phyloP scores from a whole-genome alignment of 2,888 invertebrate genomes.

The Bembecia ichneumoniformis region DNA sequence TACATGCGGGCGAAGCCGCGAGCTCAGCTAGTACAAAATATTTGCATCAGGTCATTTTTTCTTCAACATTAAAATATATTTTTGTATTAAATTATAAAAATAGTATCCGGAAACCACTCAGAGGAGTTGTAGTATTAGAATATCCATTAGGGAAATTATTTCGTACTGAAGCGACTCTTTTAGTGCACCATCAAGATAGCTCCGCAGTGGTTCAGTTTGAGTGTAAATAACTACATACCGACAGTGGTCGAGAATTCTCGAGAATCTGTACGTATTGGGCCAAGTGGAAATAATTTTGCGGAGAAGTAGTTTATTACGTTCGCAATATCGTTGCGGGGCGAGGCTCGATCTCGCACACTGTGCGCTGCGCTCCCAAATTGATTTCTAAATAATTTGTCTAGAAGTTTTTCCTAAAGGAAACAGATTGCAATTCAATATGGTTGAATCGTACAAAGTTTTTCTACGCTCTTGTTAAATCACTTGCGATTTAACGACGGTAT shows the following conservation, averaged over 20 bases:
- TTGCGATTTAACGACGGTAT: no score
- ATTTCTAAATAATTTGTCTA: slow-evolving; percentile 37
- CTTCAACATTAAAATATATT: no score
- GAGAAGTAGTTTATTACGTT: slow-evolving; percentile 48
- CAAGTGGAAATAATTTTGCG: slow-evolving; percentile 43
- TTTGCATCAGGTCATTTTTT: no score
- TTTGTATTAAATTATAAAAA: no score
- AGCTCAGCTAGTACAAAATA: no score
- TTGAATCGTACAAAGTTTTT: no score
- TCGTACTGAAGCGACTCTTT: no score
- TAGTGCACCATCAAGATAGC: not conserved
- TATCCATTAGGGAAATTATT: no score
- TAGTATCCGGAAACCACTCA: no score
- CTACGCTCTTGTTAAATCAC: no score
- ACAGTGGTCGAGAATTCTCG: slow-evolving; percentile 15
- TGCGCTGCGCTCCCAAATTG: slow-evolving; percentile 26
- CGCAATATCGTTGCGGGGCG: slow-evolving; percentile 37
- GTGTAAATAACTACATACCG: slow-evolving; percentile 1
- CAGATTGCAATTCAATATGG: not conserved
- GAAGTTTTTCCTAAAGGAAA: slow-evolving; percentile 2
- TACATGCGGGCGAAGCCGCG: no score
- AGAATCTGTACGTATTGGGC: slow-evolving; percentile 26
- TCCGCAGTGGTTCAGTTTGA: not conserved
- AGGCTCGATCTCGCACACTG: slow-evolving; percentile 14
- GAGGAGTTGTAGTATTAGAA: no score